Percentiles rank a stretch among this genome's conserved stretches.
Evolutionary conservation across 23 tunicate species (phyloP).

Genomic region (Trididemnum nubilum): DNA sequence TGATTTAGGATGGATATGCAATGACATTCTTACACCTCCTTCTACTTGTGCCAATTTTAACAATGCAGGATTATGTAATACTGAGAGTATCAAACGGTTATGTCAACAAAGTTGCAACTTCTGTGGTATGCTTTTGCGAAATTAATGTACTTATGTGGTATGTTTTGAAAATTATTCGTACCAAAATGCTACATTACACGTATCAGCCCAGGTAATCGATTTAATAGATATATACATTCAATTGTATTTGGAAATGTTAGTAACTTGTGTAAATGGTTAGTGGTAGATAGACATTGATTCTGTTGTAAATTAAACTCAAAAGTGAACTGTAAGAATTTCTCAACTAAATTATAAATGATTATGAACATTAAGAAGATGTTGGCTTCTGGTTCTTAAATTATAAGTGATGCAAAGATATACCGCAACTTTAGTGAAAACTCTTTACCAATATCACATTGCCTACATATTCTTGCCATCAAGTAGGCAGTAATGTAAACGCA

Average conservation of each 20-base stretch:
- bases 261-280: neutral
- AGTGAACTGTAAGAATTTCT: too few species aligned
- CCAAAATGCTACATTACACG: neutral
- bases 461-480: too few species aligned
- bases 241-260: neutral
- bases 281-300: too few species aligned
- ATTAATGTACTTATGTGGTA: neutral
- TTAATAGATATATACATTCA: neutral
- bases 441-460: too few species aligned
- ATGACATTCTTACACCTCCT: neutral
- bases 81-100: neutral
- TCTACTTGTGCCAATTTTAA: neutral
- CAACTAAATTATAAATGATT: too few species aligned
- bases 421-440: too few species aligned
- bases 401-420: too few species aligned
- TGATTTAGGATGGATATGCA: conserved; percentile 14
- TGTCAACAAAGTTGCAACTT: conserved; percentile 7
- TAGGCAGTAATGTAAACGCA: too few species aligned
- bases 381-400: too few species aligned
- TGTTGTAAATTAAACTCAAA: too few species aligned
- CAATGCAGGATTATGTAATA: neutral
- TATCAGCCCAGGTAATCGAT: neutral
- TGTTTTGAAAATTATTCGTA: neutral
- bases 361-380: too few species aligned
- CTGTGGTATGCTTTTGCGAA: conserved; percentile 15